Conservation (phyloP, 1,140 invertebrate species). For the Euwallacea similis region DNA sequence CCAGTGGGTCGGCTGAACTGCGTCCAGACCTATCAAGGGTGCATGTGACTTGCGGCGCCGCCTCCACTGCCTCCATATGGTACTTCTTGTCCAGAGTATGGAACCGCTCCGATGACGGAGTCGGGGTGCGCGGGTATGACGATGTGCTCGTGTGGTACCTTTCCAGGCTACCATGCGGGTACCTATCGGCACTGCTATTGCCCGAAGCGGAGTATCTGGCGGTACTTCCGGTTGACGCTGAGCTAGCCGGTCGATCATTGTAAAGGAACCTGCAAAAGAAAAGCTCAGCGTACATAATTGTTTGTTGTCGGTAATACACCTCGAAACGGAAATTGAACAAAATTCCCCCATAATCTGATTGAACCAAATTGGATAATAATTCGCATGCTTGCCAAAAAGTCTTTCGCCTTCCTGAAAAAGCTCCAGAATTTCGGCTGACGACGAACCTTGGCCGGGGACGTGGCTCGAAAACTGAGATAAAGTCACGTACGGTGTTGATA, state of each 20-base stretch:
- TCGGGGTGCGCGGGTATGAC: constrained; percentile 45
- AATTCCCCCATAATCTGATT: not conserved
- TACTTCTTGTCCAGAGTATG: constrained; percentile 45
- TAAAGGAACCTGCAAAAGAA: constrained; percentile 20
- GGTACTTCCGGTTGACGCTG: constrained; percentile 9
- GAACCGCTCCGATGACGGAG: constrained; percentile 45
- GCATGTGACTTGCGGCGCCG: constrained; percentile 42
- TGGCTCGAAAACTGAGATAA: not conserved
- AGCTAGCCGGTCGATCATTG: constrained; percentile 23
- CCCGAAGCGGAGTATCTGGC: constrained; percentile 2
- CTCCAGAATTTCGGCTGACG: constrained; percentile 1
- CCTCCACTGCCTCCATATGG: constrained; percentile 42
- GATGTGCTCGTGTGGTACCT: constrained; percentile 43
- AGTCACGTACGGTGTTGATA: not conserved
- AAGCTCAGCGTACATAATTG: not conserved
- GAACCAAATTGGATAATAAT: constrained; percentile 3
- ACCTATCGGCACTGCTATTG: constrained; percentile 17
- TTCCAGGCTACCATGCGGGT: constrained; percentile 27
- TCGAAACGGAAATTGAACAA: no score
- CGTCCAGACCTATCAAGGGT: constrained; percentile 42
- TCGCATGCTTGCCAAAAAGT: not conserved
- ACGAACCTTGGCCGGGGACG: not conserved
- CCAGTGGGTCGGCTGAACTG: not conserved
- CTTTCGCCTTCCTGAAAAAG: not conserved
- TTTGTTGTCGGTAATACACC: no score